Conservation (phyloP, 2,888 invertebrate species). For the Strigamia transsilvanica region DNA sequence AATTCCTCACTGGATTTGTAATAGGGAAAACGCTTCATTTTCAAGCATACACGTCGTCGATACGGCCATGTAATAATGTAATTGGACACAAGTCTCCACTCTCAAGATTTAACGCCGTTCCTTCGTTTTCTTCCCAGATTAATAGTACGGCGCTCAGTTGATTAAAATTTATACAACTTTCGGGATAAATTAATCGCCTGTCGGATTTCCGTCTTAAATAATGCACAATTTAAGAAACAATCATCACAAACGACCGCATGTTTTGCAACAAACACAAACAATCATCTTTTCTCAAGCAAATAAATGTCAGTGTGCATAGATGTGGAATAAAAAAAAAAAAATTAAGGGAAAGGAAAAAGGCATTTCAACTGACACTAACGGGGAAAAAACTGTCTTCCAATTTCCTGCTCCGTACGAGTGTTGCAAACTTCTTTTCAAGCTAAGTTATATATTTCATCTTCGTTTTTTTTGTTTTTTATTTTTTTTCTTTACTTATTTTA, state of each 20-base stretch:
- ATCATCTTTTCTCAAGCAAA: not conserved
- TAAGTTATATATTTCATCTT: slow-evolving; percentile 22
- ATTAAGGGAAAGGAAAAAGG: not conserved
- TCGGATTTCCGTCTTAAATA: too few relatives aligned
- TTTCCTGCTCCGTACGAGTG: slow-evolving; percentile 16
- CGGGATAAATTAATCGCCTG: too few relatives aligned
- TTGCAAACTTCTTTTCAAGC: slow-evolving; percentile 11
- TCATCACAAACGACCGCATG: too few relatives aligned
- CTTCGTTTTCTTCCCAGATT: too few relatives aligned
- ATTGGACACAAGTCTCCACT: not conserved
- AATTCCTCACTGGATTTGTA: slow-evolving; percentile 38
- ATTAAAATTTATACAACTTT: too few relatives aligned
- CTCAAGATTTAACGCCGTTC: too few relatives aligned
- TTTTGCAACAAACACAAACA: too few relatives aligned
- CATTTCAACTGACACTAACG: slow-evolving; percentile 20
- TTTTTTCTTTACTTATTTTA: slow-evolving; percentile 1
- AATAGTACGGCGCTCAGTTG: too few relatives aligned
- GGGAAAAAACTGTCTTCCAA: slow-evolving; percentile 31
- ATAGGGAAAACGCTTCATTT: slow-evolving; percentile 34
- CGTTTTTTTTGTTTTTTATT: not conserved
- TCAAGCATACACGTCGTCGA: slow-evolving; percentile 3
- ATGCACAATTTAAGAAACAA: not conserved
- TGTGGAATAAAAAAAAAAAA: not conserved
- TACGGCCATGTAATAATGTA: not conserved
- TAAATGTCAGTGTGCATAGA: not conserved